phyloP scores from a whole-genome alignment of 2,113 vertebrate genomes.

The Mormyrus lacerda region DNA sequence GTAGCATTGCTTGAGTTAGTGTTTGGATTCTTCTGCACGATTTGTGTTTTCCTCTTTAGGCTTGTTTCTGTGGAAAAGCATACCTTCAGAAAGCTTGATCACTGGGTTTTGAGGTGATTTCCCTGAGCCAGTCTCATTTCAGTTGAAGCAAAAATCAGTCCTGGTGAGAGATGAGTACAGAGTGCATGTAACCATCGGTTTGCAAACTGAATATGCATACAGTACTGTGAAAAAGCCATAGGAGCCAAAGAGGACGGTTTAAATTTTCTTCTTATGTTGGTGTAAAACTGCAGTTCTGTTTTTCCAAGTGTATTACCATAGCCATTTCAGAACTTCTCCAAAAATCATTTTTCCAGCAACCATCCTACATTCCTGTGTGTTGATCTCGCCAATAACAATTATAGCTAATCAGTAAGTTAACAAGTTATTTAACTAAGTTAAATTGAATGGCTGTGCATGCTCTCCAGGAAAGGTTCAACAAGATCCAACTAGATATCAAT shows the following conservation, averaged over 20 bases:
- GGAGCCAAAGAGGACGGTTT: background rate
- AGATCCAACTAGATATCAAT: background rate
- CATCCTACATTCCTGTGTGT: background rate
- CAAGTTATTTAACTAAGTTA: background rate
- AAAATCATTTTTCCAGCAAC: background rate
- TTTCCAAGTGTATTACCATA: too few species aligned
- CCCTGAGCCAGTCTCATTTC: background rate
- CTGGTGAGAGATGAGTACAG: background rate
- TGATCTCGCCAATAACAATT: background rate
- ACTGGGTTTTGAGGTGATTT: background rate
- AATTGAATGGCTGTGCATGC: background rate
- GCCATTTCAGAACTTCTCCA: background rate
- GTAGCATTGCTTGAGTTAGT: background rate
- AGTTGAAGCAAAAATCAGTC: background rate
- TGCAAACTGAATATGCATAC: background rate
- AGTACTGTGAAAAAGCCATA: background rate
- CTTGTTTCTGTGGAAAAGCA: background rate
- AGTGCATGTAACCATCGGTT: background rate
- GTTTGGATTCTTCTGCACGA: background rate
- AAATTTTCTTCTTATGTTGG: too few species aligned
- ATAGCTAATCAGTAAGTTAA: background rate
- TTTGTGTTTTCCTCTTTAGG: background rate
- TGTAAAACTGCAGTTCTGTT: too few species aligned
- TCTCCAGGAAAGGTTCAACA: background rate
- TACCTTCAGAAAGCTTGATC: background rate